Evolutionary conservation across 2,797 vertebrate species (phyloP).

Genomic region (Luscinia luscinia): DNA sequence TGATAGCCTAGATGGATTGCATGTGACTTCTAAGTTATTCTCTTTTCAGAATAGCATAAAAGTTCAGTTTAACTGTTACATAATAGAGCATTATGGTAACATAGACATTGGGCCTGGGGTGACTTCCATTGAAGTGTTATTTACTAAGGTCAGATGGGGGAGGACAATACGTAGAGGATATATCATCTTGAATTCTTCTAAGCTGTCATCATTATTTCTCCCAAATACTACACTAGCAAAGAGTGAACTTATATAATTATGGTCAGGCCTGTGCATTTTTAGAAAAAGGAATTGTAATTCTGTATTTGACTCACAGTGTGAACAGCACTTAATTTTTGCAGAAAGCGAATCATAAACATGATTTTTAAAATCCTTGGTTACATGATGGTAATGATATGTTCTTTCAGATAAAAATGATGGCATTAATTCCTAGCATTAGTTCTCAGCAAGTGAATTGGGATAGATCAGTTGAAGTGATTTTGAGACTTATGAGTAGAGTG

Average conservation of each 20-base stretch:
- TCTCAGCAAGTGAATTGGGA: not conserved
- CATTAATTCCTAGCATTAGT: not conserved
- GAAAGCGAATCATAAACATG: not conserved
- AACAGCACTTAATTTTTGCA: not conserved
- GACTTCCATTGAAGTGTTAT: not conserved
- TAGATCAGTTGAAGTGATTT: not conserved
- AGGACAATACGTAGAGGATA: not conserved
- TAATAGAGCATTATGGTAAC: not conserved
- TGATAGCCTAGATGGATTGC: not conserved
- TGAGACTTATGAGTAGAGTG: not conserved
- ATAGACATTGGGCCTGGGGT: not conserved
- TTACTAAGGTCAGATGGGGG: not conserved
- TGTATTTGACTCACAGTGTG: not conserved
- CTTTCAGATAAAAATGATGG: not conserved
- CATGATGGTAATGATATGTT: not conserved
- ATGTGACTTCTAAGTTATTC: not conserved
- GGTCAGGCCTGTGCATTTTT: not conserved
- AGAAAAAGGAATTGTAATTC: conserved; percentile 39
- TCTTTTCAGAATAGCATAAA: not conserved
- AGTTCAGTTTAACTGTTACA: not conserved
- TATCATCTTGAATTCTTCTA: not conserved
- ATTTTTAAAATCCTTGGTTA: not conserved
- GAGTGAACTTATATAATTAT: not conserved
- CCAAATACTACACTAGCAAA: not conserved
- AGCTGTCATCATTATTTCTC: not conserved